Evolutionary conservation across 2,113 vertebrate genomes (phyloP).

Genomic region (Protobothrops mucrosquamatus): DNA sequence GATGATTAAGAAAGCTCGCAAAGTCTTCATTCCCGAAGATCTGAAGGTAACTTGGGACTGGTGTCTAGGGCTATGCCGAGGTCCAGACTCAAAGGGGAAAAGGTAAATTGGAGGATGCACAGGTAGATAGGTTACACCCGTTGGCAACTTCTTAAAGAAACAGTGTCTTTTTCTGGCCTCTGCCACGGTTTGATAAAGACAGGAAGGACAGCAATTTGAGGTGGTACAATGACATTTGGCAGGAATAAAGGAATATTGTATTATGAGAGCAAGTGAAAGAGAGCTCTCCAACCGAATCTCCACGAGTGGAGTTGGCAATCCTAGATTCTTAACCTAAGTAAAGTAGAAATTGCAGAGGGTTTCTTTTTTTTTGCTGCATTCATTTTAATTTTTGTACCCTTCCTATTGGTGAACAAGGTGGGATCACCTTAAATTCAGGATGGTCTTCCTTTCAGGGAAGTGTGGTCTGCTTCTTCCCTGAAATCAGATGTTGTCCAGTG

Average conservation of each 20-base stretch:
- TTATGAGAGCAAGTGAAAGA: neutral
- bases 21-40: slow-evolving; percentile 95
- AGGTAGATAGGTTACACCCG: neutral
- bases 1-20: slow-evolving; percentile 98
- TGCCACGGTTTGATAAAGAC: neutral
- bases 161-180: neutral
- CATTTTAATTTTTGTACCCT: neutral
- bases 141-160: neutral
- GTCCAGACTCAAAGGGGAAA: neutral
- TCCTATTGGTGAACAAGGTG: neutral
- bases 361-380: neutral
- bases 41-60: slow-evolving; percentile 91
- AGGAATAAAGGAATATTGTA: neutral
- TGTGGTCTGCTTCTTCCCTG: neutral
- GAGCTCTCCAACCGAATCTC: neutral
- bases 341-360: neutral
- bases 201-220: neutral
- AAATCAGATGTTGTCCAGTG: neutral
- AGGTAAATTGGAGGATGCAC: neutral
- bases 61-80: slow-evolving; percentile 44
- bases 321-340: neutral
- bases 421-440: neutral
- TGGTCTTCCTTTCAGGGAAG: neutral
- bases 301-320: neutral
- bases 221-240: neutral